Base-by-base conservation (phyloP, 2,888 invertebrate genomes). In the Mongoloraphidia duomilia region DNA sequence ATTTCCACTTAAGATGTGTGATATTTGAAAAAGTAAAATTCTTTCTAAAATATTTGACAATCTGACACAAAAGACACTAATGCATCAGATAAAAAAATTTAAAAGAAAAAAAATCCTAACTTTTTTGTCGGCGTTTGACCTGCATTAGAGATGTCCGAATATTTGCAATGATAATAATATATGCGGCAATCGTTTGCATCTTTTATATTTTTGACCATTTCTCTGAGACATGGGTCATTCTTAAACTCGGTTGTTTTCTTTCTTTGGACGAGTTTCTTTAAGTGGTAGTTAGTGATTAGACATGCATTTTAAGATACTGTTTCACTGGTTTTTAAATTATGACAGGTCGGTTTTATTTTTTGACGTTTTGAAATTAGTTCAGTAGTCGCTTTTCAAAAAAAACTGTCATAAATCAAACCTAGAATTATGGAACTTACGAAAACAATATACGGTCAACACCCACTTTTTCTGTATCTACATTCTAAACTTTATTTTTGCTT, bases 231-330 rank as follows among this genome's bases (percentile, higher is more conserved):
- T 34, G 42, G 42, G 42, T 42, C 42, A 9, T 17, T 33, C 40
- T 26, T 26, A 26, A 26, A 26, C 26, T 6, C 6, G 26, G 26
- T 26, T 26, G 26, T 26, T 26, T 26, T 26, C 26, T 26, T 26
- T 26, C 26, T 26, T 26, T 26, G 26, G 26, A 26, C 6, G 26
- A 26, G 26, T 26, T 3, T 26, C 26, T n/a, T 14, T 17, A 42
- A 42, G 42, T 42, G 33, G 42, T 42, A 42, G 42, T 42, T 33
- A 42, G 33, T 42, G 42, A 42, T 42, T 42, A 42, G 42, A 26
- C 42, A 42, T 42, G 42, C 42, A 42, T 42, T 42, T 42, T 42
- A 42, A 42, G 33, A 42, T 17, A 26, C 12, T 39, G 39, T 39
- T 39, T 39, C 39, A 13, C 39, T 39, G 14, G 12, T 39, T 39